Evolutionary conservation across 1,140 invertebrate species (phyloP).

Genomic region (Drosophila santomea): DNA sequence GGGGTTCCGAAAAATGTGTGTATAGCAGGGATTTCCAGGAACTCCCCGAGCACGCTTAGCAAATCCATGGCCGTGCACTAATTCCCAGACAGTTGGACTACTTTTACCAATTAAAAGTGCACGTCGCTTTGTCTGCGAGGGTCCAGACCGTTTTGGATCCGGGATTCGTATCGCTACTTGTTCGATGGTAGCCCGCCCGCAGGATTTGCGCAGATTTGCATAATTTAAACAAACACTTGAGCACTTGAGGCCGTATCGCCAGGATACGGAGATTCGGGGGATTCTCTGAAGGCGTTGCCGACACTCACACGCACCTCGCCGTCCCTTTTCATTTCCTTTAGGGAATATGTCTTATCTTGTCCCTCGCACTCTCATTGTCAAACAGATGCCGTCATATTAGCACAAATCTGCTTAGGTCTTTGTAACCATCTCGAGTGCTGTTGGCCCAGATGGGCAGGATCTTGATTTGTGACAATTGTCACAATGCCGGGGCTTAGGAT

Average conservation of each 20-base stretch:
- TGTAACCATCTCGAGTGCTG: conserved; percentile 64
- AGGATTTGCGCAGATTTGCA: conserved; percentile 76
- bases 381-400: conserved; percentile 80
- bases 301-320: conserved; percentile 65
- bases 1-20: conserved; percentile 23
- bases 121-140: conserved; percentile 62
- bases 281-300: conserved; percentile 57
- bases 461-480: conserved; percentile 73
- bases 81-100: conserved; percentile 69
- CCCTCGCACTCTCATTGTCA: conserved; percentile 48
- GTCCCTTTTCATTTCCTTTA: conserved; percentile 5
- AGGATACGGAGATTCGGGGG: conserved; percentile 12
- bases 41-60: conserved; percentile 21
- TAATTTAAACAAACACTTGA: conserved; percentile 74
- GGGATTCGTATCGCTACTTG: conserved; percentile 42
- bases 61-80: conserved; percentile 46
- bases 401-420: conserved; percentile 80
- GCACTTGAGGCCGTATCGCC: conserved; percentile 45
- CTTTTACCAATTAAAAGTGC: conserved; percentile 64
- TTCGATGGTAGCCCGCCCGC: conserved; percentile 49
- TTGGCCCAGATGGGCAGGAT: conserved; percentile 58
- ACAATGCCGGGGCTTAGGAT: conserved; percentile 50
- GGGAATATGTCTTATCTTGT: not conserved
- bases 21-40: conserved; percentile 37
- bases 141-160: conserved; percentile 27